phyloP scores from a whole-genome alignment of 2,113 vertebrate species.

The Chionis minor region DNA sequence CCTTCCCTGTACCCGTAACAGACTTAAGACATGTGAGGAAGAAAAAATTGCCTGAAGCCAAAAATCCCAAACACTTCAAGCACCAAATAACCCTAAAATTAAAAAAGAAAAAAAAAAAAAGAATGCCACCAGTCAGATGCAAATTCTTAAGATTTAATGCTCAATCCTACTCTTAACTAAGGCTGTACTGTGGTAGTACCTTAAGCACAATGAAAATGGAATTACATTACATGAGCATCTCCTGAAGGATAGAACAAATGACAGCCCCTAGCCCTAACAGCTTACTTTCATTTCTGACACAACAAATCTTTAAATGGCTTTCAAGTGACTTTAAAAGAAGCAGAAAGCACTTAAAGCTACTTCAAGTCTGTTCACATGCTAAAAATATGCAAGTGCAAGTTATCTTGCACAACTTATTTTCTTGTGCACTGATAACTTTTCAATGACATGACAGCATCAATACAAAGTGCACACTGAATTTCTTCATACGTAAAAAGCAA shows the following conservation, averaged over 20 bases:
- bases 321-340: not conserved
- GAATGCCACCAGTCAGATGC: not conserved
- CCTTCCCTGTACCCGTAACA: not conserved
- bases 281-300: not conserved
- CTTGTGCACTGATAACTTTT: not conserved
- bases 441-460: not conserved
- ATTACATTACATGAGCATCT: not conserved
- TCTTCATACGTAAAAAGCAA: not conserved
- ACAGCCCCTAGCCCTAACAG: not conserved
- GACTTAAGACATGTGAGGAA: not conserved
- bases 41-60: not conserved
- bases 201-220: not conserved
- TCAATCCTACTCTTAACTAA: not conserved
- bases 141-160: not conserved
- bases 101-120: not conserved
- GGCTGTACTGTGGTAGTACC: not conserved
- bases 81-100: not conserved
- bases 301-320: not conserved
- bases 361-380: not conserved
- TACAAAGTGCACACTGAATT: not conserved
- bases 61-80: not conserved
- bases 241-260: not conserved
- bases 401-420: not conserved
- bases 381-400: not conserved
- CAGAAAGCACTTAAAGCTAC: not conserved